Evolutionary conservation across 2,113 vertebrate species (phyloP).

Genomic region (Hyperopisus bebe): DNA sequence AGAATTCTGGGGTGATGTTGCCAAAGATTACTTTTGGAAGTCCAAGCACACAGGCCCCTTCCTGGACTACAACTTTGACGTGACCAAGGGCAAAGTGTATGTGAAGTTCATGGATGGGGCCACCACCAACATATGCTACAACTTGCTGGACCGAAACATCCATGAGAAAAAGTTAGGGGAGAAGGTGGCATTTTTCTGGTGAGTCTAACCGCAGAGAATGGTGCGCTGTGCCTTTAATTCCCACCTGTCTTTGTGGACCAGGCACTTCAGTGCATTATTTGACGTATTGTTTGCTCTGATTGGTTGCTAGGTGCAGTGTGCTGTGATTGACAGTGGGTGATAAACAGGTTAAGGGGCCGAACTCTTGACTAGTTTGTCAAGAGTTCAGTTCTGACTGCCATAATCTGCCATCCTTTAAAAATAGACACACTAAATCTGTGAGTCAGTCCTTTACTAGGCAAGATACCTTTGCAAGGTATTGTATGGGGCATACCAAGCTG

Average conservation of each 20-base stretch:
- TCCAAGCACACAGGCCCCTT: slow-evolving; percentile 70
- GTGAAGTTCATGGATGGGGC: slow-evolving; percentile 93
- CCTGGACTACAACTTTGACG: slow-evolving; percentile 88
- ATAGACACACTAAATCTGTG: background rate
- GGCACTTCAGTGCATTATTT: background rate
- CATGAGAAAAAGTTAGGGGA: slow-evolving; percentile 81
- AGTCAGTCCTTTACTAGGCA: background rate
- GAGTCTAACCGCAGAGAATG: slow-evolving; percentile 31
- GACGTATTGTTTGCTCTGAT: background rate
- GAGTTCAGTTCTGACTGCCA: too few relatives aligned
- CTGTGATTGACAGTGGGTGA: background rate
- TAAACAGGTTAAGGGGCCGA: background rate
- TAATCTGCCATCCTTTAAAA: background rate
- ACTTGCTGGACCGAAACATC: slow-evolving; percentile 85
- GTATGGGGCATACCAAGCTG: background rate
- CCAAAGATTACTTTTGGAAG: slow-evolving; percentile 93
- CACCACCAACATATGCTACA: slow-evolving; percentile 95
- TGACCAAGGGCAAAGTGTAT: slow-evolving; percentile 88
- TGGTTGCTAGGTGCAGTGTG: background rate
- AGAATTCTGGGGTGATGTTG: slow-evolving; percentile 88
- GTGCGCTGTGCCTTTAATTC: background rate
- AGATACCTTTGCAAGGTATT: background rate
- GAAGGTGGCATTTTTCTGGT: slow-evolving; percentile 93
- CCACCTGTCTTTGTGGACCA: background rate
- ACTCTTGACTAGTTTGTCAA: background rate